These are phyloP conservation scores for Ischnus inquisitorius DNA, from an alignment of 2,888 invertebrate species.

Conservation along the genomic window DNA sequence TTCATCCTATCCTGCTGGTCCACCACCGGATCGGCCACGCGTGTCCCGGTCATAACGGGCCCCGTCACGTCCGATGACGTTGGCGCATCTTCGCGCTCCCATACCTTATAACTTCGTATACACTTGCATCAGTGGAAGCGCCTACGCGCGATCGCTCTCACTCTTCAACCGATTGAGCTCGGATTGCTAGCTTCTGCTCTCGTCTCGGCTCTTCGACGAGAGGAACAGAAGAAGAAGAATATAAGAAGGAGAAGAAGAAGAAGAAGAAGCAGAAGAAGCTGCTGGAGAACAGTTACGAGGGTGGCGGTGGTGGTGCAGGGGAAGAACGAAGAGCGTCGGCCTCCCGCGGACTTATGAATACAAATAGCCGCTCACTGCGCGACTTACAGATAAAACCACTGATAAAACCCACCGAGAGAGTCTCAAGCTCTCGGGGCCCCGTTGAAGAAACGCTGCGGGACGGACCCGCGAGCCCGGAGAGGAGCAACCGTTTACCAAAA, in stretches of 20 bases:
- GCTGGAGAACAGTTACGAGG: slow-evolving; percentile 44
- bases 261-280: slow-evolving; percentile 11
- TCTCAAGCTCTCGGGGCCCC: slow-evolving; percentile 66
- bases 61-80: slow-evolving; percentile 74
- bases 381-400: slow-evolving; percentile 82
- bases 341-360: slow-evolving; percentile 86
- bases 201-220: slow-evolving; percentile 48
- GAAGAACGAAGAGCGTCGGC: slow-evolving; percentile 81
- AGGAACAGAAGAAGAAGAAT: not conserved
- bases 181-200: slow-evolving; percentile 37
- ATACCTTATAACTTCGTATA: not conserved
- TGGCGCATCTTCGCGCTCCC: slow-evolving; percentile 68
- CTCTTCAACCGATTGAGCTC: slow-evolving; percentile 55
- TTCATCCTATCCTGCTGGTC: slow-evolving; percentile 57
- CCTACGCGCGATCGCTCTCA: slow-evolving; percentile 48
- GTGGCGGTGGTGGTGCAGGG: slow-evolving; percentile 60
- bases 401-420: slow-evolving; percentile 81
- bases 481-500: slow-evolving; percentile 78
- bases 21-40: slow-evolving; percentile 56
- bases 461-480: slow-evolving; percentile 64
- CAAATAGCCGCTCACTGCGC: slow-evolving; percentile 85
- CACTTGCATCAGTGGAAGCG: slow-evolving; percentile 19
- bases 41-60: slow-evolving; percentile 71
- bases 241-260: slow-evolving; percentile 31
- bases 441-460: slow-evolving; percentile 50